phyloP scores from a whole-genome alignment of 2,113 vertebrate species.

The Nematolebias whitei region DNA sequence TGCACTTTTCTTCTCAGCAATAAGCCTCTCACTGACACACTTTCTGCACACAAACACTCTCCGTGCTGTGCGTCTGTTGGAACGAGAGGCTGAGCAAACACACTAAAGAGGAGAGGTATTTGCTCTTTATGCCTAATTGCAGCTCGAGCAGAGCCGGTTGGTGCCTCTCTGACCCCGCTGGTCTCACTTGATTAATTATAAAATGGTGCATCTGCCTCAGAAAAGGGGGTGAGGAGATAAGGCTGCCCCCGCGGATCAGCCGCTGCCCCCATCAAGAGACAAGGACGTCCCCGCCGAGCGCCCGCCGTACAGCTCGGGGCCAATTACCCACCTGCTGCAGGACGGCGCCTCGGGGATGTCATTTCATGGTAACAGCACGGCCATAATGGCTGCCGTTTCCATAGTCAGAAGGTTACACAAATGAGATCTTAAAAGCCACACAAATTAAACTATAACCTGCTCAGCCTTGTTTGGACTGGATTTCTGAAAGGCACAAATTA shows the following conservation, averaged over 20 bases:
- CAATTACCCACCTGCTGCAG: conserved; percentile 75
- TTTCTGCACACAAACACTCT: conserved; percentile 31
- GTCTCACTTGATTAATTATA: conserved; percentile 67
- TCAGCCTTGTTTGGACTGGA: conserved; percentile 19
- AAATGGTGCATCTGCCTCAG: conserved; percentile 61
- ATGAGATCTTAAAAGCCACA: conserved; percentile 53
- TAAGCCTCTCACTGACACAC: conserved; percentile 41
- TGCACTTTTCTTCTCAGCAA: conserved; percentile 52
- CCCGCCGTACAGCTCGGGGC: conserved; percentile 53
- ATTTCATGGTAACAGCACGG: conserved; percentile 59
- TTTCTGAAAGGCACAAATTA: conserved; percentile 32
- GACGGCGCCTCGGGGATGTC: conserved; percentile 56
- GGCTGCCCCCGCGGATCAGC: conserved; percentile 38
- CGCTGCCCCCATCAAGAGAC: conserved; percentile 54
- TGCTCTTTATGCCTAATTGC: conserved; percentile 3
- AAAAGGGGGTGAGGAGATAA: conserved; percentile 44
- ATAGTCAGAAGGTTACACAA: conserved; percentile 54
- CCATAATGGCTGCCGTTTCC: conserved; percentile 64
- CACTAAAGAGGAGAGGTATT: not conserved
- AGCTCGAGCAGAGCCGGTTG: conserved; percentile 17
- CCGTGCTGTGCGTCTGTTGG: conserved; percentile 13
- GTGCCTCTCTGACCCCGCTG: conserved; percentile 32
- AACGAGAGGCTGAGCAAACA: conserved; percentile 16
- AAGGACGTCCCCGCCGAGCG: conserved; percentile 61
- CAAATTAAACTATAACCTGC: conserved; percentile 38